Evolutionary conservation across 2,113 vertebrate species (phyloP), one percentile per base, ranked within the genome.

Genomic region (Prochilodus magdalenae): DNA sequence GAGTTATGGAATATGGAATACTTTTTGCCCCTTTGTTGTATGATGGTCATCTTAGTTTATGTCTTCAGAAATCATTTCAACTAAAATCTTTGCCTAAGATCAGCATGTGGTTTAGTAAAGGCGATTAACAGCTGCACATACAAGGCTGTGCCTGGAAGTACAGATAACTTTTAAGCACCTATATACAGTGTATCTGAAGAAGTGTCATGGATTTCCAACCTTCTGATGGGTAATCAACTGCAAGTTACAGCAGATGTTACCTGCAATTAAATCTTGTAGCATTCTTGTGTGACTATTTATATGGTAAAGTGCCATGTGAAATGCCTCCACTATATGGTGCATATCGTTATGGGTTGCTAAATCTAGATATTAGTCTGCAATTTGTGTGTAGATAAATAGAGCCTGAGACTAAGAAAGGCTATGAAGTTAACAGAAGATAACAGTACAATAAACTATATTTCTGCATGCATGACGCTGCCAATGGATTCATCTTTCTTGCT

Each of bases 301-400:
- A 2, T 59, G 33, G 36, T 59, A 7, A 67, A 67, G 33, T 67
- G 36, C 66, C 22, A 24, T 22, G 29, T 51, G 30, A 5, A 55
- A 73, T 26, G 62, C 22, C 59, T 67, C 72, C 60, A 62, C 69
- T 83, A 10, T 49, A 57, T 75, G 67, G 72, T 20, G 27, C 63
- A 70, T 44, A 40, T 40, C 40, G 4, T 79, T 40, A 53, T 36
- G 49, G 53, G 67, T 72, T 55, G 47, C 49, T 67, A 55, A 18
- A 26, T 67, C 18, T 33, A 4, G 49, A 5, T 73, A 26, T 36
- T 27, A 73, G 60, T 18, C 27, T 51, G 13, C 40, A 1, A 24
- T 29, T 18, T 76, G 0, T 77, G 7, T 69, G 29, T 65, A 13
- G 57, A 66, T 13, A 66, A 26, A 22, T 14, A n/a, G 12, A 75